Base-by-base conservation (phyloP, 1,140 invertebrate species). In the Pentalonia nigronervosa region DNA sequence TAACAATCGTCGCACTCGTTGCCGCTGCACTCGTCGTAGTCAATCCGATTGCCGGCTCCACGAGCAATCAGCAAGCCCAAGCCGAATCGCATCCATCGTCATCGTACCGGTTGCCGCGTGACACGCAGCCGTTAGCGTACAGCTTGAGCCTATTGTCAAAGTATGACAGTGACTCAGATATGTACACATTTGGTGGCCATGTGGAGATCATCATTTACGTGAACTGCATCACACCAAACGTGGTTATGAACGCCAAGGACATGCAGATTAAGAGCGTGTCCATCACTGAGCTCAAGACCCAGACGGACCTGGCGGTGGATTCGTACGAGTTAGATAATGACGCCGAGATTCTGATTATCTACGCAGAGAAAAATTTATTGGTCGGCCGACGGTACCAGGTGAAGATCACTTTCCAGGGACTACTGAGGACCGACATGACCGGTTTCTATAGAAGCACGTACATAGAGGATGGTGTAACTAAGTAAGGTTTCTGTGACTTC, bases 381-480 rank as follows among this genome's bases (percentile, higher is more conserved):
- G 14, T 20, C 9, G 30, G 45, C 36, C 84, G 56, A 25, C 30
- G 36, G 45, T 94, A 94, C 48, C 76, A 34, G 25, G 60, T 94
- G 48, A 60, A 25, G 20, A 94, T 94, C 23, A 36, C 56, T 17
- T 94, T 93, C 88, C n/a, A 86, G 14, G 94, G 94, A 23, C 11
- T 48, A 0, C 92, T 94, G 25, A 93, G 90, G 21, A 89, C 93
- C 7, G 93, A 94, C 84, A 94, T 94, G 94, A 89, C 56, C 4
- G 94, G 94, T 47, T 93, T 94, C 48, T 94, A 94, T 47, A 76
- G 25, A 56, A 94, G 93, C 56, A 56, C 25, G 21, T 94, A 94
- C 67, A 84, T 8, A 14, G 67, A 41, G 2, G 96, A 96, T 60
- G 93, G 36, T 47, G 45, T 34, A 23, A 53, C 7, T 0, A 76